These are phyloP conservation scores for Enteromius argenteus DNA, from an alignment of 2,797 vertebrate species.

Conservation along the genomic window DNA sequence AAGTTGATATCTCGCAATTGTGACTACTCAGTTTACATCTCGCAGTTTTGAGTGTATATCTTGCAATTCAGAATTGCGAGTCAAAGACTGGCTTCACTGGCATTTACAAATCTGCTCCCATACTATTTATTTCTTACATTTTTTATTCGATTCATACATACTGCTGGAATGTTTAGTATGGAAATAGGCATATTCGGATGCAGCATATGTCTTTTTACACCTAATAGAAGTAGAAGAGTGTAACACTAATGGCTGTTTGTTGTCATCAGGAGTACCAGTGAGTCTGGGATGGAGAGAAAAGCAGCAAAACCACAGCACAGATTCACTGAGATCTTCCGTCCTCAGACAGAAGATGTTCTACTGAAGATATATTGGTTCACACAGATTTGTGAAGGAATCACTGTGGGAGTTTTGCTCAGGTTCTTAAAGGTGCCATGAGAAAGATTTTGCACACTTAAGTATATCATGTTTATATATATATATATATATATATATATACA, in stretches of 20 bases:
- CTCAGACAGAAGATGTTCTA: neutral
- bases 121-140: neutral
- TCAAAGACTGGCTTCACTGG: too few species aligned
- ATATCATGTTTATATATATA: neutral
- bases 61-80: too few species aligned
- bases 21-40: too few species aligned
- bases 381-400: neutral
- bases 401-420: constrained; percentile 23
- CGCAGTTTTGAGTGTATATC: too few species aligned
- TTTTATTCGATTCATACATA: neutral
- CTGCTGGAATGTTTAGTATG: neutral
- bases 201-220: neutral
- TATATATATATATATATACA: neutral
- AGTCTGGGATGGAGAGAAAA: neutral
- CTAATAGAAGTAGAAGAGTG: neutral
- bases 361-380: neutral
- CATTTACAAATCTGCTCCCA: neutral
- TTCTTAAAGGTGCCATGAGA: neutral
- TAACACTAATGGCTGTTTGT: neutral
- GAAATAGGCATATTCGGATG: neutral
- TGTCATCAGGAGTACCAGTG: constrained; percentile 22
- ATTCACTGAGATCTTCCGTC: neutral
- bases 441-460: constrained; percentile 29
- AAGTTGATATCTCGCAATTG: too few species aligned
- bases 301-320: neutral